Evolutionary conservation across 1,140 invertebrate species (phyloP).

Genomic region (Drosophila pseudoananassae): DNA sequence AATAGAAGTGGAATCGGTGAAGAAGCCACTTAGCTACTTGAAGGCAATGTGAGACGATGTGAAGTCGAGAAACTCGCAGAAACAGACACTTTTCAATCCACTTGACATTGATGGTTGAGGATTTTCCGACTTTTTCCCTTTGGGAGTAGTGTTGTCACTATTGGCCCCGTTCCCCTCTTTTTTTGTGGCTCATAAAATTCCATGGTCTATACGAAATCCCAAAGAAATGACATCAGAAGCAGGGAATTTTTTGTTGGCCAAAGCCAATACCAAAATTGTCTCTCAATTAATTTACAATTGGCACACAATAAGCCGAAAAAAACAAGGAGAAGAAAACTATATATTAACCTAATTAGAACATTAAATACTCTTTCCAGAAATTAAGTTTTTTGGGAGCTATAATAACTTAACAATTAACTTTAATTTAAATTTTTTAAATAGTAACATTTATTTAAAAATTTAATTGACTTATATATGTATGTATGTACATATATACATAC

Average conservation of each 20-base stretch:
- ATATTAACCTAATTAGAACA: slow-evolving; percentile 6
- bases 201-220: slow-evolving; percentile 3
- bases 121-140: slow-evolving; percentile 3
- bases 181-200: slow-evolving; percentile 46
- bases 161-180: slow-evolving; percentile 7
- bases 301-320: slow-evolving; percentile 49
- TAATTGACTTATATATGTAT: too few species aligned
- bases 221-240: slow-evolving; percentile 55
- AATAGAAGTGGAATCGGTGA: not conserved
- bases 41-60: slow-evolving; percentile 41
- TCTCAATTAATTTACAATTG: slow-evolving; percentile 72
- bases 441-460: too few species aligned
- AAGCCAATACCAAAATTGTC: slow-evolving; percentile 53
- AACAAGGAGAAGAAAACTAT: not conserved
- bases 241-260: slow-evolving; percentile 25
- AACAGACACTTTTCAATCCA: slow-evolving; percentile 35
- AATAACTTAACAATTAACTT: too few species aligned
- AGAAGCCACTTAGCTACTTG: slow-evolving; percentile 29
- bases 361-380: slow-evolving; percentile 18
- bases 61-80: slow-evolving; percentile 23
- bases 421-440: too few species aligned
- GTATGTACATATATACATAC: too few species aligned
- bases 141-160: slow-evolving; percentile 44
- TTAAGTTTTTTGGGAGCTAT: not conserved
- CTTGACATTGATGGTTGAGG: slow-evolving; percentile 66